These are phyloP conservation scores for Axea sp. DNA, from an alignment of 2,888 invertebrate genomes.

Conservation along the genomic window DNA sequence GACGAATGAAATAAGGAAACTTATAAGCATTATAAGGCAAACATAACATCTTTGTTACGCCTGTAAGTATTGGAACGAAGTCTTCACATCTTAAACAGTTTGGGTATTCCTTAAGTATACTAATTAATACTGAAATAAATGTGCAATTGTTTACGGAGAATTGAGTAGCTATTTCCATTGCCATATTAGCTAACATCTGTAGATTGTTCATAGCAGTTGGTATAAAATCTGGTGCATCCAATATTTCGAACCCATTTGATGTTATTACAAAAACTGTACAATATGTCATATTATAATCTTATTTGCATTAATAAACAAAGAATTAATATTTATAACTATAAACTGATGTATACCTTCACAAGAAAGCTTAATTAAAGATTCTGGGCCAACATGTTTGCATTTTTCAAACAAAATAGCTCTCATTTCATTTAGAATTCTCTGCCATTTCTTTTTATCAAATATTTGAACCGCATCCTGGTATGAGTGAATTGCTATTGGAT, in stretches of 20 bases:
- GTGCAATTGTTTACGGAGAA: constrained; percentile 77
- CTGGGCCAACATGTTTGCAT: constrained; percentile 65
- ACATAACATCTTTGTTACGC: not conserved
- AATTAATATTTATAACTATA: no score
- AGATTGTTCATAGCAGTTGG: constrained; percentile 49
- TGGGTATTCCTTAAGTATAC: constrained; percentile 79
- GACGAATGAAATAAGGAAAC: constrained; percentile 16
- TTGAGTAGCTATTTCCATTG: constrained; percentile 3
- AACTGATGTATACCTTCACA: constrained; percentile 70
- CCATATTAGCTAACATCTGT: constrained; percentile 21
- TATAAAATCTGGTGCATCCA: constrained; percentile 22
- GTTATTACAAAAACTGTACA: constrained; percentile 48
- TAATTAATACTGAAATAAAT: constrained; percentile 77
- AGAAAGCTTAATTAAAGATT: constrained; percentile 68
- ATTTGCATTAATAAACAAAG: no score
- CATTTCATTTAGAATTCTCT: constrained; percentile 75
- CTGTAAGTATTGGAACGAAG: constrained; percentile 33
- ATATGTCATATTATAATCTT: no score
- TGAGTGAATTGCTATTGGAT: constrained; percentile 79
- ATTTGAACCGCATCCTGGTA: constrained; percentile 77
- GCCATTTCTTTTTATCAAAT: constrained; percentile 79
- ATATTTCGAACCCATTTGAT: constrained; percentile 31
- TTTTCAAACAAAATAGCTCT: constrained; percentile 76
- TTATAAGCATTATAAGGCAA: constrained; percentile 6
- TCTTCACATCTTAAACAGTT: constrained; percentile 18